phyloP scores from a whole-genome alignment of 2,888 invertebrate species.

The Tridacna crocea region DNA sequence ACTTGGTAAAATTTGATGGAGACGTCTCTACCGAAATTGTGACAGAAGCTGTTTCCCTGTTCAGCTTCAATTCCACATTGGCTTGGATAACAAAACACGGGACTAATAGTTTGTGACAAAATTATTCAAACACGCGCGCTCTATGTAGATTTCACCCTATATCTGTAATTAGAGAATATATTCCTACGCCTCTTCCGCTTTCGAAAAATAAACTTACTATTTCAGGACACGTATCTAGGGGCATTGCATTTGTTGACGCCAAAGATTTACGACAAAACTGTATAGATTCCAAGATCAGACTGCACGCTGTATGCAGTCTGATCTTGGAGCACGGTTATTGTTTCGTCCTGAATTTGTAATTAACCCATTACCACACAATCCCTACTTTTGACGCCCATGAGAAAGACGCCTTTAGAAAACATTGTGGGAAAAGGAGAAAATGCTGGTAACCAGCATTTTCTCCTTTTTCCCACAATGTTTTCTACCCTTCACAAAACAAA shows the following conservation, averaged over 20 bases:
- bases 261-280: no score
- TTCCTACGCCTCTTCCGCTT: no score
- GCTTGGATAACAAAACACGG: not conserved
- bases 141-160: slow-evolving; percentile 8
- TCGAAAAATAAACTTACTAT: no score
- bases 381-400: not conserved
- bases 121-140: slow-evolving; percentile 20
- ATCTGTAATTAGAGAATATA: not conserved
- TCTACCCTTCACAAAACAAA: no score
- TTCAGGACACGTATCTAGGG: not conserved
- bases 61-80: slow-evolving; percentile 12
- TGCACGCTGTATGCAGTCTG: no score
- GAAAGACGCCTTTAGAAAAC: not conserved
- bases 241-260: no score
- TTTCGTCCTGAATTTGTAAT: no score
- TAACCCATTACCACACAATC: not conserved
- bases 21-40: not conserved
- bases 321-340: no score
- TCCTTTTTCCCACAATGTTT: not conserved
- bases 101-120: slow-evolving; percentile 16
- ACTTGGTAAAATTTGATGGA: not conserved
- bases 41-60: not conserved
- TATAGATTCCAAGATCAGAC: no score
- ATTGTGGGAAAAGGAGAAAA: not conserved
- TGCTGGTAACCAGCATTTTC: not conserved